phyloP scores from a whole-genome alignment of 1,140 invertebrate genomes.

The Telenomus remus region DNA sequence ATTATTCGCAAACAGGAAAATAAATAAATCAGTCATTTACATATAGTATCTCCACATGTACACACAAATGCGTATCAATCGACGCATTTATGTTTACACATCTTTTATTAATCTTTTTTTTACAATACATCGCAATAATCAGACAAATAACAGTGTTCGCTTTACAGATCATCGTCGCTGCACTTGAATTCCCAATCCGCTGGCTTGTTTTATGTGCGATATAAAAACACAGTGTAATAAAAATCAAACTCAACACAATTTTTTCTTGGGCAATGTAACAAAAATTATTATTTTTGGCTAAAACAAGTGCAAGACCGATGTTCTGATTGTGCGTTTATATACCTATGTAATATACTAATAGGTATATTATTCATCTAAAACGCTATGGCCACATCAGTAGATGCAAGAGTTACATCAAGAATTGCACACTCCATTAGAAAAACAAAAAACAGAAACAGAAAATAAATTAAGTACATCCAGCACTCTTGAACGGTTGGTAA shows the following conservation, averaged over 20 bases:
- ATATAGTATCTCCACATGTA: slow-evolving; percentile 38
- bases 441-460: no score
- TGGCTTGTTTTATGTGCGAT: slow-evolving; percentile 3
- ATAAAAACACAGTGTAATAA: neutral
- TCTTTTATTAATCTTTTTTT: slow-evolving; percentile 66
- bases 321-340: slow-evolving; percentile 41
- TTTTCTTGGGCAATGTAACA: no score
- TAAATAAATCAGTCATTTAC: slow-evolving; percentile 5
- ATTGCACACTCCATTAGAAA: slow-evolving; percentile 44
- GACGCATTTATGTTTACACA: slow-evolving; percentile 48
- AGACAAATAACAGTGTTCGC: slow-evolving; percentile 69
- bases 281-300: neutral
- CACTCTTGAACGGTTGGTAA: slow-evolving; percentile 11
- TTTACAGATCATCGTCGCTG: slow-evolving; percentile 53
- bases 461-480: slow-evolving; percentile 47
- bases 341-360: slow-evolving; percentile 42
- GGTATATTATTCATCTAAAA: slow-evolving; percentile 59
- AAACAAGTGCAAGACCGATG: slow-evolving; percentile 53
- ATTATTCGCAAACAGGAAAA: neutral
- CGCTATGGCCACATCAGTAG: slow-evolving; percentile 58
- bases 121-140: slow-evolving; percentile 66
- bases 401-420: slow-evolving; percentile 56
- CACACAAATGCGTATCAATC: slow-evolving; percentile 57
- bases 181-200: slow-evolving; percentile 32
- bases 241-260: neutral